Percentiles rank a stretch among this genome's conserved stretches.
Evolutionary conservation across 2,113 vertebrate species (phyloP).

Genomic region (Apistogramma diplotaenia): DNA sequence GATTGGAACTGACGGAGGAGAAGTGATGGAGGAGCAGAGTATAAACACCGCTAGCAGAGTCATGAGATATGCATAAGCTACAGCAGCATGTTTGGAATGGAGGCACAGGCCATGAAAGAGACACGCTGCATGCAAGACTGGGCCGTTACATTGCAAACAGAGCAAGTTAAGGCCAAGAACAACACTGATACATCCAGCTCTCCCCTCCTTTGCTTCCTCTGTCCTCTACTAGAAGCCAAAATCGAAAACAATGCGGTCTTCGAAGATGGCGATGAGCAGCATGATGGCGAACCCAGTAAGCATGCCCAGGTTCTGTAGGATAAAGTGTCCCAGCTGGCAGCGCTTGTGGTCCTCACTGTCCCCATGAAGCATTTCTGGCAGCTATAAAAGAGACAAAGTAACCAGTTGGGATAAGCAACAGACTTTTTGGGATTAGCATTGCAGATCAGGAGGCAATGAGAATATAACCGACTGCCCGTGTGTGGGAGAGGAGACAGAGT

Average conservation of each 20-base stretch:
- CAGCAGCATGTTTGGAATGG: conserved; percentile 28
- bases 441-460: not conserved
- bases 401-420: not conserved
- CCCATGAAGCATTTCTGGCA: conserved; percentile 97
- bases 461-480: not conserved
- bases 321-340: conserved; percentile 90
- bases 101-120: conserved; percentile 28
- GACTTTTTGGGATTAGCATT: conserved; percentile 1
- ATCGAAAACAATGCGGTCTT: conserved; percentile 92
- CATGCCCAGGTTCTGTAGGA: conserved; percentile 93
- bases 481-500: not conserved
- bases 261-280: conserved; percentile 97
- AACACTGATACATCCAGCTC: conserved; percentile 14
- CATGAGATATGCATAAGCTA: conserved; percentile 32
- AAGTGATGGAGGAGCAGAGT: conserved; percentile 10
- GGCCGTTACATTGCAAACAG: conserved; percentile 30
- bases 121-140: conserved; percentile 62
- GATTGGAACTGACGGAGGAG: conserved; percentile 2
- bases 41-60: conserved; percentile 33
- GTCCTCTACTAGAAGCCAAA: conserved; percentile 84
- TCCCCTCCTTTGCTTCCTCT: not conserved
- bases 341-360: conserved; percentile 93
- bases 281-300: conserved; percentile 93
- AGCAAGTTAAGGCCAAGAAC: conserved; percentile 55
- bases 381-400: conserved; percentile 67